Conservation (phyloP, 1,140 invertebrate genomes). For the Pinna nobilis region DNA sequence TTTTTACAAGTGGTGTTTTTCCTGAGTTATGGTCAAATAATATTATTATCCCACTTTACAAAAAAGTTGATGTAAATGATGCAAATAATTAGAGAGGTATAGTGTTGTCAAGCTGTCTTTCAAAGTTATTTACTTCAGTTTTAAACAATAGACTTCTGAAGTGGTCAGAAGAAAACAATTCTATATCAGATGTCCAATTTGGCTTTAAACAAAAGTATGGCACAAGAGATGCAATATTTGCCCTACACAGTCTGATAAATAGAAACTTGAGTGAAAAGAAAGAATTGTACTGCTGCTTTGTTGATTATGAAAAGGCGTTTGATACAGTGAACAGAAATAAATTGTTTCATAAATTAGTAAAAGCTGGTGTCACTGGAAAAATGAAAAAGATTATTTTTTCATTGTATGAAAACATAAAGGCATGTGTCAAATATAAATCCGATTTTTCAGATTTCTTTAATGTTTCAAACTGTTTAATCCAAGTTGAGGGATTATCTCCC, state of each 20-base stretch:
- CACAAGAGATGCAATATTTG: constrained; percentile 42
- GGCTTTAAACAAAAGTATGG: constrained; percentile 33
- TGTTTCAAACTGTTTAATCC: constrained; percentile 31
- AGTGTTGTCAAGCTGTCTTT: constrained; percentile 26
- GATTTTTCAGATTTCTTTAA: constrained; percentile 22
- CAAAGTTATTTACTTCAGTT: constrained; percentile 39
- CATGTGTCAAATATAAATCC: constrained; percentile 23
- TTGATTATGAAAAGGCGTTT: constrained; percentile 37
- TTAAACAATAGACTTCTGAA: constrained; percentile 33
- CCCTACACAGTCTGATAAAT: constrained; percentile 30
- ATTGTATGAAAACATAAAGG: constrained; percentile 32
- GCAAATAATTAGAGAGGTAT: constrained; percentile 46
- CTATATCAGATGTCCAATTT: constrained; percentile 32
- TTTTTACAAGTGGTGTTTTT: constrained; percentile 25
- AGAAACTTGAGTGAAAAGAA: constrained; percentile 31
- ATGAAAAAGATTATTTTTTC: constrained; percentile 35
- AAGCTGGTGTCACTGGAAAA: constrained; percentile 30
- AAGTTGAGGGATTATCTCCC: constrained; percentile 45
- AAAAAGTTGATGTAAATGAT: constrained; percentile 33
- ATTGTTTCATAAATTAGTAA: constrained; percentile 27
- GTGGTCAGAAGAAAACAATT: constrained; percentile 16
- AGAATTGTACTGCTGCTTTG: constrained; percentile 10
- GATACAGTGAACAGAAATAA: constrained; percentile 22
- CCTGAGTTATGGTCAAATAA: constrained; percentile 36
- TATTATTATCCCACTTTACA: constrained; percentile 41